A percentile compares a stretch with the other conserved stretches of the same genome.
Conservation (phyloP, 2,113 vertebrate species). For the Nibea albiflora region DNA sequence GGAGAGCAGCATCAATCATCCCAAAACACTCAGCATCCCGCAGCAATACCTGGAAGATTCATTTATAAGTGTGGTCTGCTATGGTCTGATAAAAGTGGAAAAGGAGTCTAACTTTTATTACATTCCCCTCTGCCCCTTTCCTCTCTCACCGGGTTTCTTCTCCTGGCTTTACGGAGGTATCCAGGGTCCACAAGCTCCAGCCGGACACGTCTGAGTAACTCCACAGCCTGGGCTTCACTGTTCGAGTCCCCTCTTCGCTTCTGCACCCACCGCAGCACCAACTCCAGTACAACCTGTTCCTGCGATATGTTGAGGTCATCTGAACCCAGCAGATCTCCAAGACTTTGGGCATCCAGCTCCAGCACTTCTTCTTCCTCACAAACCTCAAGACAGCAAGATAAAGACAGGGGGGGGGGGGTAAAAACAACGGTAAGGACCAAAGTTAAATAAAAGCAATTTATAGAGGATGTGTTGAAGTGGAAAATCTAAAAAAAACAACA, state of each 20-base stretch:
- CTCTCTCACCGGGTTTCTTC: slow-evolving; percentile 86
- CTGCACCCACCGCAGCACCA: slow-evolving; percentile 91
- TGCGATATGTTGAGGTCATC: slow-evolving; percentile 93
- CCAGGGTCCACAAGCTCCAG: slow-evolving; percentile 89
- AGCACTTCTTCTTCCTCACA: slow-evolving; percentile 92
- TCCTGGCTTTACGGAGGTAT: slow-evolving; percentile 88
- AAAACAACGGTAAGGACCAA: neutral
- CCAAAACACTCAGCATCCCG: slow-evolving; percentile 82
- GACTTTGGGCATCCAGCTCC: slow-evolving; percentile 87
- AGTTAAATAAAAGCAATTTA: neutral
- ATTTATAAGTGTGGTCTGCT: neutral
- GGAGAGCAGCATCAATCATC: slow-evolving; percentile 73
- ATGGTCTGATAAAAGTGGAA: neutral
- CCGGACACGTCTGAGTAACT: slow-evolving; percentile 89
- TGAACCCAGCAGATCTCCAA: slow-evolving; percentile 88
- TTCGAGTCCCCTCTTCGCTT: slow-evolving; percentile 76
- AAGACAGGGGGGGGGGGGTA: neutral
- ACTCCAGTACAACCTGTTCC: slow-evolving; percentile 90
- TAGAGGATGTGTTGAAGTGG: neutral
- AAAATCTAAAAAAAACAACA: neutral
- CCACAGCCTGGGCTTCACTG: slow-evolving; percentile 79
- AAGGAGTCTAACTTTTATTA: neutral
- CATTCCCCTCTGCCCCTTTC: neutral
- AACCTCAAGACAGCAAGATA: slow-evolving; percentile 76
- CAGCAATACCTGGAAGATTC: slow-evolving; percentile 79